A percentile compares a stretch with the other conserved stretches of the same genome.
phyloP scores from a whole-genome alignment of 2,888 invertebrate species.

The Bombylius discolor region DNA sequence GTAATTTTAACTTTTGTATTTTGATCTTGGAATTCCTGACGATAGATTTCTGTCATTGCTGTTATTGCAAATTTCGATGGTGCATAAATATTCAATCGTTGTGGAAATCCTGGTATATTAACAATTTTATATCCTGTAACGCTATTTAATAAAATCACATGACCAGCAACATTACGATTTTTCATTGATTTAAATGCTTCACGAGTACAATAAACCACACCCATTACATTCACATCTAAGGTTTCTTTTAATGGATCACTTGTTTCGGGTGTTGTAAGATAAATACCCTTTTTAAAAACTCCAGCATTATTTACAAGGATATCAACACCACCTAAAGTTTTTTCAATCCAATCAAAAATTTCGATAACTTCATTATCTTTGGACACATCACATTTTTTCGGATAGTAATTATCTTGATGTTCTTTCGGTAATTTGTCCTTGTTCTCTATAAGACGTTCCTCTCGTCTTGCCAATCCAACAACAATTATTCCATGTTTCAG shows the following conservation, averaged over 20 bases:
- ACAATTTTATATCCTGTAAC: constrained; percentile 24
- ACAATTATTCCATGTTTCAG: constrained; percentile 41
- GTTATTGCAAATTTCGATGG: constrained; percentile 32
- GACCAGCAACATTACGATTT: constrained; percentile 35
- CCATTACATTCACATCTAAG: constrained; percentile 39
- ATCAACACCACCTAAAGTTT: constrained; percentile 41
- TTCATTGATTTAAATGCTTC: constrained; percentile 39
- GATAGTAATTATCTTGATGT: constrained; percentile 28
- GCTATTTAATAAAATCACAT: constrained; percentile 39
- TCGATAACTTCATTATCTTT: constrained; percentile 41
- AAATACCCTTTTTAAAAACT: constrained; percentile 4
- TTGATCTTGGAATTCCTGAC: constrained; percentile 27
- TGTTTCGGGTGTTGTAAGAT: constrained; percentile 16
- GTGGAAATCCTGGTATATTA: constrained; percentile 20
- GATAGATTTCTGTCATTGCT: constrained; percentile 28
- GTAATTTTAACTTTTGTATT: constrained; percentile 26
- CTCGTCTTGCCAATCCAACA: constrained; percentile 41
- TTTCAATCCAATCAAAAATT: constrained; percentile 39
- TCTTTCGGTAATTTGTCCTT: constrained; percentile 20
- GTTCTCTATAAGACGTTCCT: constrained; percentile 30
- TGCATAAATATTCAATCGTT: constrained; percentile 26
- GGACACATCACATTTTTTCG: constrained; percentile 40
- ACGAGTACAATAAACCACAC: constrained; percentile 36
- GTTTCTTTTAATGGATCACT: constrained; percentile 22
- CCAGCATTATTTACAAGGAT: constrained; percentile 47